Evolutionary conservation across 1,140 invertebrate species (phyloP).

Genomic region (Aradophagus sp.): DNA sequence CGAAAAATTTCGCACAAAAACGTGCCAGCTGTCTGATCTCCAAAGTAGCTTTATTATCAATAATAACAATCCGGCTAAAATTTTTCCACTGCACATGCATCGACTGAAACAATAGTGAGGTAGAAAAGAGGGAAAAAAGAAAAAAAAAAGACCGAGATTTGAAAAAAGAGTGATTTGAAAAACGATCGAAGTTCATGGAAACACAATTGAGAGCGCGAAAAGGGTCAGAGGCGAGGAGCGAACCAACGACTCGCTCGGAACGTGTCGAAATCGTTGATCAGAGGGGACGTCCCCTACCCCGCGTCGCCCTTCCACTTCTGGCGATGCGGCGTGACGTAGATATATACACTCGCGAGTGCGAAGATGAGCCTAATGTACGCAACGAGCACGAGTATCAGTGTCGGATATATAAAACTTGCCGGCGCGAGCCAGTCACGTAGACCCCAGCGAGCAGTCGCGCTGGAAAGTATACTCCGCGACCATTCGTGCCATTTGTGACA

Average conservation of each 20-base stretch:
- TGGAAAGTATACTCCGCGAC: constrained; percentile 39
- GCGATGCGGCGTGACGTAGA: constrained; percentile 3
- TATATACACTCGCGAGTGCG: constrained; percentile 13
- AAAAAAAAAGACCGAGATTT: no score
- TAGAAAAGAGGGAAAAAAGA: not conserved
- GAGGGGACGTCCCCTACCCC: no score
- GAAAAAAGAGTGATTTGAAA: no score
- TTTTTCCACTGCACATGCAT: constrained; percentile 8
- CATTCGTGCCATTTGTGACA: not conserved
- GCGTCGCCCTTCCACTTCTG: not conserved
- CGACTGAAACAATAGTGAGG: constrained; percentile 5
- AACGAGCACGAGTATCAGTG: constrained; percentile 11
- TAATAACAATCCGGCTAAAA: no score
- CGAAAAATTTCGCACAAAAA: no score
- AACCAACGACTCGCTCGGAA: constrained; percentile 11
- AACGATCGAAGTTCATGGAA: not conserved
- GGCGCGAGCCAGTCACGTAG: constrained; percentile 62
- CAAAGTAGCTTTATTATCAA: no score
- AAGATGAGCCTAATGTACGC: constrained; percentile 20
- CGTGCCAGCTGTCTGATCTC: no score
- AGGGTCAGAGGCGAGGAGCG: constrained; percentile 10
- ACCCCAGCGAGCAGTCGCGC: constrained; percentile 63
- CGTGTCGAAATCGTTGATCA: constrained; percentile 5
- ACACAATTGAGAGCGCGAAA: not conserved
- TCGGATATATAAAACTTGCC: constrained; percentile 57